Evolutionary conservation across 2,797 vertebrate genomes (phyloP), one percentile per base, ranked within the genome.

Genomic region (Cynodonichthys magdalenae): DNA sequence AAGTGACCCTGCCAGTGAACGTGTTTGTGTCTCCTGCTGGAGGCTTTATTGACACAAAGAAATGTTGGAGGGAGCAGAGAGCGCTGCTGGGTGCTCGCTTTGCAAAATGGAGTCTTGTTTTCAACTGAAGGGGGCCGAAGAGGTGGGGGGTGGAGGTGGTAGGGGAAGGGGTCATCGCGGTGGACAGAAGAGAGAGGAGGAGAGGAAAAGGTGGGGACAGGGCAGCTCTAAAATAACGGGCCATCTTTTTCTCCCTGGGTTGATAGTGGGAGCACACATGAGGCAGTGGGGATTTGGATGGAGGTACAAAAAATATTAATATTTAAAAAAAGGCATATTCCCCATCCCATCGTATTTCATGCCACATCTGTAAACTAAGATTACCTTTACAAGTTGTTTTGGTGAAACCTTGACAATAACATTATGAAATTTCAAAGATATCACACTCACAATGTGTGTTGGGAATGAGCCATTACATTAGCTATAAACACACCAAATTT

Each of bases 61-160:
- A 59, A 77, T 63, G 45, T 63, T 60, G 34, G 59, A 53, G 64
- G 71, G 62, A 59, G 69, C 17, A 34, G 42, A 55, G 15, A 10
- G 63, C 59, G 62, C 76, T 65, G 66, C 76, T 53, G 59, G 67
- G 67, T 85, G 71, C 66, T 71, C 56, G 42, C 66, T 36, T n/a
- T 1, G 67, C 82, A 89, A 91, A 90, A 87, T 89, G 79, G 79
- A 86, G 81, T 82, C 82, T 82, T 82, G 75, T 81, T 83, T 84
- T 85, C 53, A 29, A 84, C 71, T 68, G 79, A 82, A 81, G 77
- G 74, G 57, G 71, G 60, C 12, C 57, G 27, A 45, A 19, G n/a
- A 28, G 29, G 12, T 14, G 44, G 5, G 39, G 6, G 39, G 5
- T 24, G 24, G 24, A 24, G 24, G 24, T 3, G 3, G 24, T 24